Conservation (phyloP, 1,140 invertebrate species). For the Aphelenchoides avenae region DNA sequence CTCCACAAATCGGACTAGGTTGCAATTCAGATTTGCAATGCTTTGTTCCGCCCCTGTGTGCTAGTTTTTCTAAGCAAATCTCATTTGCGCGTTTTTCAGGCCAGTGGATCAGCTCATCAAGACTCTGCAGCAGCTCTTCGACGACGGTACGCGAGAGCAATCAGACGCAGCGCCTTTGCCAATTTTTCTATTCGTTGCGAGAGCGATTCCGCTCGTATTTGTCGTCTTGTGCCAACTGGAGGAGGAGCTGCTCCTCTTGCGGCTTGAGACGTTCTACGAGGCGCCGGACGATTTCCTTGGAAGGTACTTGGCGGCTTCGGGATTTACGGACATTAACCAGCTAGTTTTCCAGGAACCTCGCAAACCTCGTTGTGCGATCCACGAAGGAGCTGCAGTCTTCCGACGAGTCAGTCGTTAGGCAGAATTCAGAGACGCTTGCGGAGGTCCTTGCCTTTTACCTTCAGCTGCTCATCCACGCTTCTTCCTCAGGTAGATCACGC, state of each 20-base stretch:
- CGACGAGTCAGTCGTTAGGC: too few relatives aligned
- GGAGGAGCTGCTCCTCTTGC: constrained; percentile 19
- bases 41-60: too few relatives aligned
- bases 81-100: too few relatives aligned
- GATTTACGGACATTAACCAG: background rate
- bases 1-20: too few relatives aligned
- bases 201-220: constrained; percentile 18
- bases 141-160: background rate
- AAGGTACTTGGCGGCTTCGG: background rate
- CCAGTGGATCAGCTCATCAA: constrained; percentile 27
- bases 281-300: background rate
- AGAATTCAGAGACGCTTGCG: too few relatives aligned
- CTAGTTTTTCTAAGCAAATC: constrained; percentile 6
- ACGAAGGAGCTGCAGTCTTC: too few relatives aligned
- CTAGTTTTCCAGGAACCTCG: background rate
- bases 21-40: too few relatives aligned
- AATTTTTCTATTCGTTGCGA: background rate
- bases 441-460: too few relatives aligned
- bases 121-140: constrained; percentile 13
- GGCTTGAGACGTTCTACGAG: constrained; percentile 6
- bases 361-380: too few relatives aligned
- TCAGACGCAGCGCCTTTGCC: background rate
- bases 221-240: constrained; percentile 25
- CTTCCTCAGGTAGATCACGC: too few relatives aligned
- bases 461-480: too few relatives aligned